phyloP scores from a whole-genome alignment of 1,140 invertebrate genomes.

The Brevipalpus yothersi region DNA sequence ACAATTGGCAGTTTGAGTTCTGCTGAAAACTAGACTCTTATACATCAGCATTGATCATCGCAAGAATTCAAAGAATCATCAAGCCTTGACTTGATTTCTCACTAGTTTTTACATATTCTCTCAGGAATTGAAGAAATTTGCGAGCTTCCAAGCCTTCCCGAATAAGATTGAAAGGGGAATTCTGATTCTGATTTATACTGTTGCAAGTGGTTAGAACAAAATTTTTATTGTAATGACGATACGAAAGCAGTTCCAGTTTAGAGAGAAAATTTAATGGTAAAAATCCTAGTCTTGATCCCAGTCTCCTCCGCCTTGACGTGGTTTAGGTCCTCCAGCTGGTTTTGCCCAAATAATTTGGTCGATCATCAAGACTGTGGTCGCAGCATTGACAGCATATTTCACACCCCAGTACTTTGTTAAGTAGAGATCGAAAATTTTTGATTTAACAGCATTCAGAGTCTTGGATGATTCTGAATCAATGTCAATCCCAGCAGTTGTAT shows the following conservation, averaged over 20 bases:
- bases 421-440: constrained; percentile 57
- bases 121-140: no score
- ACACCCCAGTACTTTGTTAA: constrained; percentile 73
- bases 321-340: constrained; percentile 77
- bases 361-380: constrained; percentile 79
- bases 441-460: constrained; percentile 44
- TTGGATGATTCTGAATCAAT: constrained; percentile 39
- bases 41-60: no score
- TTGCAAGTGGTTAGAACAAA: no score
- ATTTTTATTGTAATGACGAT: neutral
- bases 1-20: no score
- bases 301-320: constrained; percentile 27
- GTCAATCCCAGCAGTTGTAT: constrained; percentile 59
- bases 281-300: constrained; percentile 32
- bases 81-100: no score
- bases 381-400: constrained; percentile 79
- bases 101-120: no score
- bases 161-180: no score
- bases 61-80: no score
- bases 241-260: neutral
- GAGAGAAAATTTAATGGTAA: neutral
- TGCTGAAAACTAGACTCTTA: no score
- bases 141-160: no score
- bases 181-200: no score
- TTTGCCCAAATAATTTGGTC: constrained; percentile 97